These are phyloP conservation scores for Sparidentex hasta DNA, from an alignment of 2,797 vertebrate species.

Conservation along the genomic window DNA sequence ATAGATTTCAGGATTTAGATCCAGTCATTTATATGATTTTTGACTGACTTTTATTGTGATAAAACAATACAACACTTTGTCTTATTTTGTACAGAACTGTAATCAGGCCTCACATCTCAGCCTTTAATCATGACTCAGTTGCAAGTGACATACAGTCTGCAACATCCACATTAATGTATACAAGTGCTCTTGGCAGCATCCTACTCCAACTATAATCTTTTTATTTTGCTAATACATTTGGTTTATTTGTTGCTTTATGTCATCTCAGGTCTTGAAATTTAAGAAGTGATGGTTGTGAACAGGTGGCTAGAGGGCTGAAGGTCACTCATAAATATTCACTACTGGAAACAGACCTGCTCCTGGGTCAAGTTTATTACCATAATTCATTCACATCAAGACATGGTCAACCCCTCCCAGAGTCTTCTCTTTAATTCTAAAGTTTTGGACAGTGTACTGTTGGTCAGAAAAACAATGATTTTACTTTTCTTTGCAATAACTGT, in stretches of 20 bases:
- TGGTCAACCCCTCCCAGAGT: neutral
- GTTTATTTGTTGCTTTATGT: neutral
- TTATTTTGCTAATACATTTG: neutral
- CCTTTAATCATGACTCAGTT: neutral
- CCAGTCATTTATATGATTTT: neutral
- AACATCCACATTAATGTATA: too few relatives aligned
- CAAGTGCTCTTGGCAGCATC: neutral
- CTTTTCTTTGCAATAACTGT: constrained; percentile 1
- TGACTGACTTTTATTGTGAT: neutral
- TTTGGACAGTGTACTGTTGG: neutral
- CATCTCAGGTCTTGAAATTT: neutral
- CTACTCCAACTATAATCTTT: neutral
- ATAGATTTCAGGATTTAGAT: neutral
- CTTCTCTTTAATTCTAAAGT: neutral
- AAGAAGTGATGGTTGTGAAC: neutral
- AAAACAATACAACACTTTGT: neutral
- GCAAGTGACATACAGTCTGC: neutral
- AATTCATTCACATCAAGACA: neutral
- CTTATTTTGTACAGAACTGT: neutral
- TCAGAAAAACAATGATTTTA: neutral
- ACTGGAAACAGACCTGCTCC: neutral
- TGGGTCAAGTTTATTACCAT: neutral
- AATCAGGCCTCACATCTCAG: neutral
- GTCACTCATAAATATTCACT: neutral
- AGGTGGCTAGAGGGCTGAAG: neutral